Conservation (phyloP, 2,113 vertebrate genomes). For the Leptosomus discolor region DNA sequence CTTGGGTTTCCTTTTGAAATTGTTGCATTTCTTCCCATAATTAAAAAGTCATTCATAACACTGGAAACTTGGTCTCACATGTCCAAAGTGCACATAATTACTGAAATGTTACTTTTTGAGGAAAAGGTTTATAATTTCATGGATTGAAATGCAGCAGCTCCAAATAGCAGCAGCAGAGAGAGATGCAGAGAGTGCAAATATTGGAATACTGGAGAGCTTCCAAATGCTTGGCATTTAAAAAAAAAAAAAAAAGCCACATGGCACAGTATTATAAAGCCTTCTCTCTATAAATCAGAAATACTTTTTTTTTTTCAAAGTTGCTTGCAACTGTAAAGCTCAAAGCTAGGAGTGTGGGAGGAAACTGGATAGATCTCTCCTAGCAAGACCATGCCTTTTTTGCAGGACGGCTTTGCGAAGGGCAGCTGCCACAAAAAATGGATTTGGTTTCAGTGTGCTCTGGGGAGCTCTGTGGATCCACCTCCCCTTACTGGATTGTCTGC, state of each 20-base stretch:
- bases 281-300: not conserved
- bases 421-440: not conserved
- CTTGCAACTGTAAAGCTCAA: not conserved
- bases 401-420: not conserved
- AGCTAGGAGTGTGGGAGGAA: not conserved
- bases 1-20: not conserved
- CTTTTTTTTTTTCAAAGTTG: not conserved
- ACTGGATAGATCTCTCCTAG: not conserved
- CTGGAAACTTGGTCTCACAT: not conserved
- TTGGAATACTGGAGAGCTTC: slow-evolving; percentile 22
- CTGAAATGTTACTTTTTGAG: not conserved
- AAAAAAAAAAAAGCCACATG: not conserved
- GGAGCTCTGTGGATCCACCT: not conserved
- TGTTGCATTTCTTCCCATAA: not conserved
- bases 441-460: not conserved
- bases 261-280: not conserved
- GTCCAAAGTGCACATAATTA: not conserved
- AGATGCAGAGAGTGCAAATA: not conserved
- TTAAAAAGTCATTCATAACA: not conserved
- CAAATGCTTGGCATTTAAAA: not conserved
- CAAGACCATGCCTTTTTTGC: not conserved
- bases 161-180: not conserved
- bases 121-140: not conserved
- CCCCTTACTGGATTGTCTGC: not conserved
- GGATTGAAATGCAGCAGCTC: not conserved